Conservation (phyloP, 1,140 invertebrate genomes). For the Ceratina japonica region DNA sequence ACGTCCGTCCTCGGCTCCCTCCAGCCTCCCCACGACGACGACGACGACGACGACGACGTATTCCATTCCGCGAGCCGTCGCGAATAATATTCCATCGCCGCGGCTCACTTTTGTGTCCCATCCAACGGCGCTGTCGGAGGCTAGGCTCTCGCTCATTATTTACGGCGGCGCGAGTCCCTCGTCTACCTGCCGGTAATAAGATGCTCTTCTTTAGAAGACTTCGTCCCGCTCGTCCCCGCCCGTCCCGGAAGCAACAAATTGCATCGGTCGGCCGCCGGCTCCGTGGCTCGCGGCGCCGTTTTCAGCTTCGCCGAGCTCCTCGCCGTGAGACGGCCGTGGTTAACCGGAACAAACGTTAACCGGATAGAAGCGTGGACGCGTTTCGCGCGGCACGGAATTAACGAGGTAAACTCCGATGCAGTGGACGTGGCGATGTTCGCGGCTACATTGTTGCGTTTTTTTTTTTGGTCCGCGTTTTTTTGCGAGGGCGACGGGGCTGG, state of each 20-base stretch:
- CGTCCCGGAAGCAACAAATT: constrained; percentile 59
- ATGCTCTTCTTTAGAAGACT: constrained; percentile 64
- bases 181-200: constrained; percentile 61
- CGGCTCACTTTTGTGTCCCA: constrained; percentile 53
- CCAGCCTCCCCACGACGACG: neutral
- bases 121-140: constrained; percentile 10
- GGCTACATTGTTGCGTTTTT: neutral
- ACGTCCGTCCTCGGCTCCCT: constrained; percentile 40
- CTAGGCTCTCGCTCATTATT: constrained; percentile 56
- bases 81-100: constrained; percentile 57
- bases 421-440: neutral
- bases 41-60: constrained; percentile 12
- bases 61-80: constrained; percentile 26
- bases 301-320: neutral
- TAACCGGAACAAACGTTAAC: constrained; percentile 57
- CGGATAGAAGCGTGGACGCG: constrained; percentile 22
- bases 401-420: constrained; percentile 12
- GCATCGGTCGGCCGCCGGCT: constrained; percentile 34
- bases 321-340: constrained; percentile 47
- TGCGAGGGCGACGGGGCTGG: neutral
- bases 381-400: constrained; percentile 33
- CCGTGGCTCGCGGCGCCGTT: neutral
- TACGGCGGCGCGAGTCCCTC: constrained; percentile 60
- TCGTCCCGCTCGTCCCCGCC: constrained; percentile 21
- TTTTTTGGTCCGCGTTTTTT: neutral